Evolutionary conservation across 2,797 vertebrate genomes (phyloP).

Genomic region (Xiphorhynchus erythropygius): DNA sequence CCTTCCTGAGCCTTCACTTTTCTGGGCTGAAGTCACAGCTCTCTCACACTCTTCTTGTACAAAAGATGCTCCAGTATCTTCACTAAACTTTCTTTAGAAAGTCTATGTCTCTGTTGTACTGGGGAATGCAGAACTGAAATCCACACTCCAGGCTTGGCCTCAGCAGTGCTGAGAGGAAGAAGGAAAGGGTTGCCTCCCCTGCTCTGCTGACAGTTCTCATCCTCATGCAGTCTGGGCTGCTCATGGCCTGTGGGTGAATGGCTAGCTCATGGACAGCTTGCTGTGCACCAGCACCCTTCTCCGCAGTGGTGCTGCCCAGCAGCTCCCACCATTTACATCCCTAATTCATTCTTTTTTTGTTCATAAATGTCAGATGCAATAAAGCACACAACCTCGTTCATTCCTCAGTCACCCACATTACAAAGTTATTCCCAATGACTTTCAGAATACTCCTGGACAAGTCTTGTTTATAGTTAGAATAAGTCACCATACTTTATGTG

Average conservation of each 20-base stretch:
- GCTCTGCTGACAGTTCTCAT: background rate
- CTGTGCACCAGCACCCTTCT: background rate
- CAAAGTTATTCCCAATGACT: background rate
- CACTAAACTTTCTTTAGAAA: background rate
- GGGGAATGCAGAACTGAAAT: background rate
- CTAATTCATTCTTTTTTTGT: background rate
- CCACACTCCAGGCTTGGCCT: background rate
- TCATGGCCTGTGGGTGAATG: background rate
- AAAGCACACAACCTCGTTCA: background rate
- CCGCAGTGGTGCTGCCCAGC: background rate
- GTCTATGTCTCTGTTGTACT: background rate
- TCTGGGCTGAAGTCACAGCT: background rate
- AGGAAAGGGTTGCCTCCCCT: rapidly evolving
- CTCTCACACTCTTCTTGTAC: background rate
- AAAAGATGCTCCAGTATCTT: background rate
- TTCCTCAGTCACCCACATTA: background rate
- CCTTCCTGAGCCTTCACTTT: background rate
- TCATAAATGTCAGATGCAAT: background rate
- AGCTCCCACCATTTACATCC: background rate
- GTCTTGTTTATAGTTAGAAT: background rate
- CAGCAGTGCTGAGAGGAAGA: background rate
- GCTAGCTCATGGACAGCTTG: background rate
- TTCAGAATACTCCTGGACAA: background rate
- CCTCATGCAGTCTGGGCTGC: background rate
- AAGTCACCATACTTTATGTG: background rate